Conservation (phyloP, 2,113 vertebrate genomes). For the Ammospiza nelsoni region DNA sequence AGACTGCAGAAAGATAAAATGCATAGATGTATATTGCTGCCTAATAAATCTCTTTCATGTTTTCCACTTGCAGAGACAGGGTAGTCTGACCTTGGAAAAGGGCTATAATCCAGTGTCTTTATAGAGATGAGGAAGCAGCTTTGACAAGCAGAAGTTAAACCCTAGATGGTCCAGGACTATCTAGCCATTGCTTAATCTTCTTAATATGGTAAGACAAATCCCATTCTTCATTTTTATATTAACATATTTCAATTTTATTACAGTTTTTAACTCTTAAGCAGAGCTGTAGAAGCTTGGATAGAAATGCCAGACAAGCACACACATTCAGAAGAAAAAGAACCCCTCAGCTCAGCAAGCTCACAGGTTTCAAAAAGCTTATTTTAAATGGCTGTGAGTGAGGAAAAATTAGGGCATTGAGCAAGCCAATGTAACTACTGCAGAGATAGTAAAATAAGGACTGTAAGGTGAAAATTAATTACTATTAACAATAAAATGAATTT, state of each 20-base stretch:
- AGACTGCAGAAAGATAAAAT: conserved; percentile 56
- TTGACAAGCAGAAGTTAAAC: conserved; percentile 73
- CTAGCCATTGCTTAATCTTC: conserved; percentile 69
- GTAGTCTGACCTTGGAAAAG: conserved; percentile 70
- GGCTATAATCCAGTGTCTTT: conserved; percentile 59
- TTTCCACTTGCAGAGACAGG: conserved; percentile 42
- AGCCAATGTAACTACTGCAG: conserved; percentile 31
- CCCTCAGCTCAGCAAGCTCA: conserved; percentile 13
- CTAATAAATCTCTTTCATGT: conserved; percentile 70
- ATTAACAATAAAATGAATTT: conserved; percentile 50
- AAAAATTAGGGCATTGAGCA: conserved; percentile 60
- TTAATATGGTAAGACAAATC: conserved; percentile 79
- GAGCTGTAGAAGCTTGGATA: conserved; percentile 8
- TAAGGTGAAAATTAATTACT: conserved; percentile 53
- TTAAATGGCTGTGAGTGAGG: conserved; percentile 46
- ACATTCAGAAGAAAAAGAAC: not conserved
- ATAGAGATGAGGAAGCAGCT: conserved; percentile 61
- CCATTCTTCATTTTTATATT: conserved; percentile 76
- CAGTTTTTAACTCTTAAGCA: conserved; percentile 71
- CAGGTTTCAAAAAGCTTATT: conserved; percentile 30
- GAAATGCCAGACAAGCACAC: conserved; percentile 54
- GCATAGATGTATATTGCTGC: conserved; percentile 5
- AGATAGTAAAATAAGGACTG: conserved; percentile 47
- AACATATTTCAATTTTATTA: conserved; percentile 76
- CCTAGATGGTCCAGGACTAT: conserved; percentile 52